Evolutionary conservation across 2,888 invertebrate genomes (phyloP), one percentile per base, ranked within the genome.

Genomic region (Caradrina clavipalpis): DNA sequence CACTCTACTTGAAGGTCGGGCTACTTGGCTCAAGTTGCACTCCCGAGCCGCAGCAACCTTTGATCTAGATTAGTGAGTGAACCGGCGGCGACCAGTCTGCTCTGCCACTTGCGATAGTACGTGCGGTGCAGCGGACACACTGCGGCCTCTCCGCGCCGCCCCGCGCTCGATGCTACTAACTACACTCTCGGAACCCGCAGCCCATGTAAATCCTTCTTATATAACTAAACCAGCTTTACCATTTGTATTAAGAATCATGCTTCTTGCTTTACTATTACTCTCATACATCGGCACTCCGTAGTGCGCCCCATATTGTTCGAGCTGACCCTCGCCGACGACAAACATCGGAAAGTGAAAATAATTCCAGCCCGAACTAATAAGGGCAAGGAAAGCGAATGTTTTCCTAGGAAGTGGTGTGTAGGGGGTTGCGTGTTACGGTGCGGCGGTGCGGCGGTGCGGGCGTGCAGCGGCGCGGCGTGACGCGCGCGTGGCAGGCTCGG

Each of bases 351-450:
- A 88, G 87, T 86, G 86, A 89, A 86, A 83, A 78, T 81, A 82
- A 86, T 81, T 83, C 73, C 78, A 75, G 85, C 81, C 86, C 87
- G 76, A 76, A 78, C 80, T 86, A 87, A 87, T 87, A 88, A 89
- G 87, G 89, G 85, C 87, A 87, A 73, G 78, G 84, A 88, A 90
- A 90, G 87, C 80, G 89, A 90, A 89, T 86, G 89, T 90, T 91
- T 89, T 87, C 84, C 83, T 85, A 83, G 82, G 79, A 87, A 85
- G 78, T 82, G 75, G 77, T 80, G 79, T 80, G 71, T 78, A 75
- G 78, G 80, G 85, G 87, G 85, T 85, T 84, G 89, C 88, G 89
- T 89, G 76, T 75, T 76, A 69, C 56, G 73, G 76, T 80, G 84
- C 69, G 68, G 79, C 68, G 73, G 60, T 63, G 82, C 65, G 74